Evolutionary conservation across 2,113 vertebrate genomes (phyloP), one percentile per base, ranked within the genome.

Genomic region (Mola mola): DNA sequence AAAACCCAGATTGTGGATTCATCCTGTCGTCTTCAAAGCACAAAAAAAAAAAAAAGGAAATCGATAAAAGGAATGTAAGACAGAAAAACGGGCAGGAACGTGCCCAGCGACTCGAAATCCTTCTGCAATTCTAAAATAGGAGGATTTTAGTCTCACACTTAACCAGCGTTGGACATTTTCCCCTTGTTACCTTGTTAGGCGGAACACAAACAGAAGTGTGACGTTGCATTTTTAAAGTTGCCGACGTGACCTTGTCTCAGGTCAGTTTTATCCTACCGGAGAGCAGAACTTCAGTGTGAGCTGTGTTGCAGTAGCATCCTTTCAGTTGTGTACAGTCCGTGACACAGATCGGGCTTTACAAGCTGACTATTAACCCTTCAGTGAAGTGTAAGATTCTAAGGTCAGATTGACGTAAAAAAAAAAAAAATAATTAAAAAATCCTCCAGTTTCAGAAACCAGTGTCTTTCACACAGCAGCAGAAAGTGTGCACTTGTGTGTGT

Each of bases 371-470:
- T 72, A 37, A 66, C 33, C 62, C 26, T 46, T 74, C 58, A 65
- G 41, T 56, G 62, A 72, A 66, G 57, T 72, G 66, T 38, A 55
- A 42, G 43, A 55, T 24, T 60, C 48, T 33, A 20, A 56, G 40
- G n/a, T n/a, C n/a, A n/a, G n/a, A n/a, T 29, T 29, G 15, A 40
- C 29, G 40, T 50, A 28, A 63, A 70, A 51, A 26, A 52, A 70
- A 67, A 42, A 29, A 72, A 34, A 75, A 74, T 56, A 68, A 67
- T 2, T 16, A 17, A 79, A 71, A 75, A 69, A 53, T 58, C 78
- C 81, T 87, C 82, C 83, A 88, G 69, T 86, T 87, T 63, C 38
- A 57, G 73, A 81, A 82, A 87, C 83, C 85, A 89, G 86, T 88
- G 82, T 89, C 63, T 72, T 86, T 81, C 78, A 83, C 84, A 83